Base-by-base conservation (phyloP, 2,888 invertebrate species). In the Heliconius charithonia region DNA sequence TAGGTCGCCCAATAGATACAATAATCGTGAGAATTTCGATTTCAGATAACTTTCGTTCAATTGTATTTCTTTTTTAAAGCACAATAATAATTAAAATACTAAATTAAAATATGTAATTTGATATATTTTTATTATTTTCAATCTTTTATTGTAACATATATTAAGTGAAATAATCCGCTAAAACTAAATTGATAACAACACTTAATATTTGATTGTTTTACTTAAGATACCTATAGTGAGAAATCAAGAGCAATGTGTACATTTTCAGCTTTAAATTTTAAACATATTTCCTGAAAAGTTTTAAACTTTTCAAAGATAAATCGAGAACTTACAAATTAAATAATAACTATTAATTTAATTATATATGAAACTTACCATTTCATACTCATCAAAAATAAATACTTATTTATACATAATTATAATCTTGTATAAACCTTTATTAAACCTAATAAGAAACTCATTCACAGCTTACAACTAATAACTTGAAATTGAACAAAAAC, bases 381-480 rank as follows among this genome's bases (percentile, higher is more conserved):
- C 13, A n/a, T 67, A n/a, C 32, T 32, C 2, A 29, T 66, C 6
- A 41, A 13, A 41, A 45, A 16, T 25, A 69, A 41, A n/a, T 4
- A 67, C 7, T n/a, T 25, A 37, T 67, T n/a, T 12, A 45, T 45
- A 69, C 13, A 25, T 67, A 41, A 69, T 16, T 69, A 37, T 37
- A 69, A 69, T 25, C 41, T 25, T 69, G 41, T 25, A 45, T 25
- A 25, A 1, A 41, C 16, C 16, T 59, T 59, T 59, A 69, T 69
- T 25, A 69, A 25, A 69, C 25, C 16, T 45, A 41, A 41, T 69
- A 69, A 41, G 41, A 69, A 69, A 69, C 16, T 25, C 41, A 27
- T 16, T 59, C 32, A 37, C 16, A 72, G 32, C n/a, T 72, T 32
- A 59, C 56, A 32, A 59, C 59, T 59, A 72, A 72, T 72, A 72